Conservation (phyloP, 2,797 vertebrate genomes). For the Phataginus tricuspis region DNA sequence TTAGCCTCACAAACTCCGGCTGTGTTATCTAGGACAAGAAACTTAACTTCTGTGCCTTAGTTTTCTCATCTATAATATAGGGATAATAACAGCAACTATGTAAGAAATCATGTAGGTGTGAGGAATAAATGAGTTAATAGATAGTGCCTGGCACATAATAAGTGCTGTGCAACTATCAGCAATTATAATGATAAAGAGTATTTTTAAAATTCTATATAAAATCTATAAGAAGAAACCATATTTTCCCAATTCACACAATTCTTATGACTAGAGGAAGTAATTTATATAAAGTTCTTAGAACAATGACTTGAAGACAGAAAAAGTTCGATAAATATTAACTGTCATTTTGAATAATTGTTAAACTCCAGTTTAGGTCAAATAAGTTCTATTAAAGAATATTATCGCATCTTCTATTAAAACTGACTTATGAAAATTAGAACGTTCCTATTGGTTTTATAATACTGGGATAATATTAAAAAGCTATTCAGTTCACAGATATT, state of each 20-base stretch:
- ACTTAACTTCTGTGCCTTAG: not conserved
- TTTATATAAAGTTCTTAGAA: not conserved
- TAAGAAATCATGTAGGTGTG: not conserved
- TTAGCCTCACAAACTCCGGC: not conserved
- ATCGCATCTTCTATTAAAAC: slow-evolving; percentile 1
- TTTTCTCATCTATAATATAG: not conserved
- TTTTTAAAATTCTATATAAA: not conserved
- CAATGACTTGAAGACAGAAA: not conserved
- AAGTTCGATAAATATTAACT: not conserved
- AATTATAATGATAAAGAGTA: not conserved
- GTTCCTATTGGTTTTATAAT: not conserved
- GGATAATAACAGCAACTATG: not conserved
- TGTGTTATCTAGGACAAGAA: not conserved
- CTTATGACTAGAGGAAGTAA: not conserved
- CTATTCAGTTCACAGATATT: not conserved
- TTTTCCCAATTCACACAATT: not conserved
- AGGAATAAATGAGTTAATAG: not conserved
- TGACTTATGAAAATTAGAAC: not conserved
- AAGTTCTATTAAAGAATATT: not conserved
- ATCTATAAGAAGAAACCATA: not conserved
- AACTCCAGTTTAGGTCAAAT: not conserved
- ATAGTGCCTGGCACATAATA: not conserved
- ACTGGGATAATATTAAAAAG: not conserved
- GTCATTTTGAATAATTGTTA: slow-evolving; percentile 32
- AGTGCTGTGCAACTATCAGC: not conserved